Percentiles rank a stretch among this genome's conserved stretches.
phyloP scores from a whole-genome alignment of 1,140 invertebrate species.

The Habropoda laboriosa region DNA sequence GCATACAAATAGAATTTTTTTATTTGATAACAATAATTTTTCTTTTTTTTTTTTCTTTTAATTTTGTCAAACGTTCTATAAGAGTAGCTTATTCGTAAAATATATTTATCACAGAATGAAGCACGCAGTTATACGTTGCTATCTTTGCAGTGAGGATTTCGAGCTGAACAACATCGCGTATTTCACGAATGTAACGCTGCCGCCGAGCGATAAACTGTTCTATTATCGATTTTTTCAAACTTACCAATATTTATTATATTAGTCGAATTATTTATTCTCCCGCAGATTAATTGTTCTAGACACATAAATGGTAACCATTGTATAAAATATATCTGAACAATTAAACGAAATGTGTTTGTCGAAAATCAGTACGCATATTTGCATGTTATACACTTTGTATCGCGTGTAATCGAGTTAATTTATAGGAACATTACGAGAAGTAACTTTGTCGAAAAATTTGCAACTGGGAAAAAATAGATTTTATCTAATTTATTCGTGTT shows the following conservation, averaged over 20 bases:
- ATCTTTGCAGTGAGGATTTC: neutral
- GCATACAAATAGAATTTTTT: neutral
- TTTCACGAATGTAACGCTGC: neutral
- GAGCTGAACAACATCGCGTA: neutral
- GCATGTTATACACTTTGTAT: neutral
- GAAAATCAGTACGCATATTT: neutral
- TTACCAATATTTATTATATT: constrained; percentile 4
- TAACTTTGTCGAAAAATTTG: too few relatives aligned
- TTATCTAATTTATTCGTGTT: neutral
- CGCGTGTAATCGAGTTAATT: neutral
- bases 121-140: neutral
- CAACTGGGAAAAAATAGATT: too few relatives aligned
- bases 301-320: neutral
- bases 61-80: too few relatives aligned
- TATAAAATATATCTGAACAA: neutral
- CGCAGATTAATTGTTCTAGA: neutral
- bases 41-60: too few relatives aligned
- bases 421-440: neutral
- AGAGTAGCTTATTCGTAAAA: too few relatives aligned
- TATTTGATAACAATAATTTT: neutral
- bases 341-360: neutral
- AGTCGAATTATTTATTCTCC: neutral
- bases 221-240: neutral
- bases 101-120: neutral
- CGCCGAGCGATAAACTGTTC: neutral